Evolutionary conservation across 1,140 invertebrate genomes (phyloP), one percentile per base, ranked within the genome.

Genomic region (Trypoxylus dichotomus): DNA sequence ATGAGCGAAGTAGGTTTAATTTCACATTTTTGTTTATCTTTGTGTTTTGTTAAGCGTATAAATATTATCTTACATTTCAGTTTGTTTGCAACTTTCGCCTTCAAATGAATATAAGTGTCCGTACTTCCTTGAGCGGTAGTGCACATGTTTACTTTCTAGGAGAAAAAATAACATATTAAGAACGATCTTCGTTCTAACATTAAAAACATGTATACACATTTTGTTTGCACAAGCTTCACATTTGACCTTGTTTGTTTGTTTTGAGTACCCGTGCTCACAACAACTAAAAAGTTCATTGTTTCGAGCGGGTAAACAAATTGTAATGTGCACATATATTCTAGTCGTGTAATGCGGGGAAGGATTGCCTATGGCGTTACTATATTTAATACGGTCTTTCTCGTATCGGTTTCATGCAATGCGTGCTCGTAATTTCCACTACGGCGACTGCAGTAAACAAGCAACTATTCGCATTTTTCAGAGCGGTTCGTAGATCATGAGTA

Each of bases 161-260:
- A 32, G 11, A 47, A 47, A 47, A 47, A 47, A 47, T 13, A n/a
- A 11, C 42, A 11, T 47, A 63, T 63, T 19, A 10, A 63, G 10
- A 63, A 27, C 11, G 3, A 63, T 63, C 19, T 24, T 24, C 21
- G 24, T 63, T 63, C 60, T 63, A 63, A 63, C 60, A 58, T 21
- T 0, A n/a, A 58, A 19, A 7, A 21, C 15, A 19, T 13, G 25
- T 19, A 21, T 10, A 63, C 19, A 63, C 37, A 73, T 73, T 73
- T 73, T 37, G 71, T 42, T 25, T 13, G 71, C 71, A 73, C 71
- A 73, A 73, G 71, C 8, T 73, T 73, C 27, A 73, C 71, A 73
- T 73, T 73, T 73, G 71, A 73, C 71, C 71, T 42, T 73, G 71
- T 73, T 73, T 73, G 19, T 63, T 63, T 63, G 60, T 63, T 63